Evolutionary conservation across 2,888 invertebrate genomes (phyloP).

Genomic region (Tachystola acroxantha): DNA sequence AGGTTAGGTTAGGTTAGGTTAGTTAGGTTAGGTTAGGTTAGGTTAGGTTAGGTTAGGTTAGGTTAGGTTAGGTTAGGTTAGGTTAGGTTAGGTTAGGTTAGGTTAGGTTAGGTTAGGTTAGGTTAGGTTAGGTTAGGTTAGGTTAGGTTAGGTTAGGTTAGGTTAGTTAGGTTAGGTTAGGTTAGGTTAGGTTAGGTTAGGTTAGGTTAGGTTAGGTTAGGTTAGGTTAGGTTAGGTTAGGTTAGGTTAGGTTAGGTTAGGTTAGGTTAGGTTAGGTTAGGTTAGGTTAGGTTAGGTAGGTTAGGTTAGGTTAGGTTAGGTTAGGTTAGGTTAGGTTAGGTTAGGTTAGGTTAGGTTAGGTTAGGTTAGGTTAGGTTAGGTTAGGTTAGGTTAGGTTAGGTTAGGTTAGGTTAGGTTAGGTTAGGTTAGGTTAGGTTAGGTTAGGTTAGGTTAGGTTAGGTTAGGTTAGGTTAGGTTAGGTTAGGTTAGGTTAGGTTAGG

Average conservation of each 20-base stretch:
- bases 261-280: conserved; percentile 7
- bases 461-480: conserved; percentile 16
- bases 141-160: conserved; percentile 6
- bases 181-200: conserved; percentile 18
- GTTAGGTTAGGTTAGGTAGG: conserved; percentile 7
- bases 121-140: conserved; percentile 8
- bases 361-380: conserved; percentile 18
- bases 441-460: conserved; percentile 16
- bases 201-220: conserved; percentile 20
- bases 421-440: conserved; percentile 6
- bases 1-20: conserved; percentile 6
- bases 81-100: conserved; percentile 17
- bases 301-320: conserved; percentile 11
- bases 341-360: conserved; percentile 20
- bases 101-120: conserved; percentile 16
- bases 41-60: conserved; percentile 16
- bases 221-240: conserved; percentile 20
- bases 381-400: conserved; percentile 11
- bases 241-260: conserved; percentile 12
- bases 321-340: conserved; percentile 19
- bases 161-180: conserved; percentile 10
- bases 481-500: conserved; percentile 17
- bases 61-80: conserved; percentile 19
- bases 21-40: conserved; percentile 4
- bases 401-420: conserved; percentile 7